Evolutionary conservation across 2,797 vertebrate species (phyloP).

Genomic region (Brachyalestes nurse): DNA sequence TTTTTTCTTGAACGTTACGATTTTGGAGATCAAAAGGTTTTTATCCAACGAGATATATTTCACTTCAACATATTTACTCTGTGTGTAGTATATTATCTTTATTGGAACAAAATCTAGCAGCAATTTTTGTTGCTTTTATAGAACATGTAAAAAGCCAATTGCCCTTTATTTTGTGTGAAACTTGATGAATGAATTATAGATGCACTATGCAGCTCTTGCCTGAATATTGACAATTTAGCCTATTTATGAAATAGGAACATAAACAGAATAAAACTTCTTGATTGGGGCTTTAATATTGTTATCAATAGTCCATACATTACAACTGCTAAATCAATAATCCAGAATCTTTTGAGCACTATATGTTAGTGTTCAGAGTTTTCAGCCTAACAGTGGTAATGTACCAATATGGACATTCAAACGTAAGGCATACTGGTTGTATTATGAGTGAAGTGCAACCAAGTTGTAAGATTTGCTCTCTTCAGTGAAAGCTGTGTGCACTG

Average conservation of each 20-base stretch:
- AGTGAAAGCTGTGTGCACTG: conserved; percentile 48
- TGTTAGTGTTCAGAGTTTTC: conserved; percentile 8
- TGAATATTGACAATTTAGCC: neutral
- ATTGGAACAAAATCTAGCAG: no score
- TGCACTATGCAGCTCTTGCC: neutral
- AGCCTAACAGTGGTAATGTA: conserved; percentile 5
- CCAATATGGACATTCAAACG: no score
- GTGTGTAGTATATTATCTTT: neutral
- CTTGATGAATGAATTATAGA: no score
- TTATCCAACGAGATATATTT: no score
- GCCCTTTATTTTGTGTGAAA: no score
- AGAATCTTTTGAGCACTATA: conserved; percentile 15
- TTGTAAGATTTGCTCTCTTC: neutral
- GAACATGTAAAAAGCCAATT: no score
- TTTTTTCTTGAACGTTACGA: no score
- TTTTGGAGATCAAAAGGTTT: no score
- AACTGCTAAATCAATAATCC: neutral
- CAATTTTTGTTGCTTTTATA: no score
- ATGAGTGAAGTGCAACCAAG: neutral
- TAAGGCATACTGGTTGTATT: neutral
- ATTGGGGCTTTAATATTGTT: conserved; percentile 12
- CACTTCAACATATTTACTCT: no score
- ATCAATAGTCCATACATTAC: neutral
- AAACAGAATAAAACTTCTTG: neutral
- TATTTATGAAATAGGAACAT: neutral